Evolutionary conservation across 1,140 invertebrate genomes (phyloP), one percentile per base, ranked within the genome.

Genomic region (Hetaerina americana): DNA sequence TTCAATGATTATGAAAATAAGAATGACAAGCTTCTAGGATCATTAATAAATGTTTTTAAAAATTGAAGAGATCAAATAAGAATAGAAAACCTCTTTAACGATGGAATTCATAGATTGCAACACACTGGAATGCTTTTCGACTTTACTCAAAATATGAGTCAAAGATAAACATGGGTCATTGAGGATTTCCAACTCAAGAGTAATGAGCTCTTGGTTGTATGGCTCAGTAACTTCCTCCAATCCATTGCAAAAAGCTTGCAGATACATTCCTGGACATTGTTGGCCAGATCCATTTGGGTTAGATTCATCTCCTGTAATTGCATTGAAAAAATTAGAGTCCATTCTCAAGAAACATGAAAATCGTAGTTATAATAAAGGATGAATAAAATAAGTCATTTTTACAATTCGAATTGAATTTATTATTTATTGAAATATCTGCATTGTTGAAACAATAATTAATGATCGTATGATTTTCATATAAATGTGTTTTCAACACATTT

Each of bases 221-320:
- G 84, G 81, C 70, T 84, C 79, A 5, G 89, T 78, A 0, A 84
- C 83, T 72, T 81, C 76, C 69, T 87, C 81, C 70, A 89, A 79
- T 10, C 87, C 87, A 78, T 85, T 81, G 26, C 85, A 85, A 72
- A 89, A 84, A 49, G 85, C 84, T 75, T 82, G 82, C 25, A 88
- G 76, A 76, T 89, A 89, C 24, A 85, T 75, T 1, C 87, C 86
- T 68, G 69, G 66, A 68, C 40, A 57, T 57, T 57, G 40, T 18
- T 57, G 40, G 15, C 22, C 40, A 5, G 40, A 18, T 10, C 40
- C 40, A 57, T 10, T 57, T 57, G 40, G 40, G 40, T 57, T 57
- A 57, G 15, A 57, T n/a, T 57, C 40, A 57, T 57, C 40, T 1
- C 15, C 40, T 57, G 40, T 18, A 57, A 57, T 40, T 40, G 31